These are phyloP conservation scores for Melanchra persicariae DNA, from an alignment of 2,888 invertebrate species.

Conservation along the genomic window DNA sequence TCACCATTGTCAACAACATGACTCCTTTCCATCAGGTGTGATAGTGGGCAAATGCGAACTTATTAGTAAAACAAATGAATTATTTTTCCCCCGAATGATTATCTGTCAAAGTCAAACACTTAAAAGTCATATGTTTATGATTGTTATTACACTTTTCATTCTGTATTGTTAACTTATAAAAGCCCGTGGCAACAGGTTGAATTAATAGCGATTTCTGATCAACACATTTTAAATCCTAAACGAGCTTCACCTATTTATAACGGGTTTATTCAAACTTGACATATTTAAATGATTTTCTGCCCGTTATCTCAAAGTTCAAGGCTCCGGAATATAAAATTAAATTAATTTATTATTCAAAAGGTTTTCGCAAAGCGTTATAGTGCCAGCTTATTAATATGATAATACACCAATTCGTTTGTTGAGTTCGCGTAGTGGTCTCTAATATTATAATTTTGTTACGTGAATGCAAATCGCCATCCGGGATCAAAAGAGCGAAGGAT, in stretches of 20 bases:
- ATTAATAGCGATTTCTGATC: background rate
- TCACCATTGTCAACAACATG: too few species aligned
- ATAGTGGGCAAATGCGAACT: too few species aligned
- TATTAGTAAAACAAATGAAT: too few species aligned
- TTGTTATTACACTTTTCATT: too few species aligned
- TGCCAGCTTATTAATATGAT: slow-evolving; percentile 11
- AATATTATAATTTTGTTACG: slow-evolving; percentile 29
- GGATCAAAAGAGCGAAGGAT: slow-evolving; percentile 61
- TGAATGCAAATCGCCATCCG: slow-evolving; percentile 62
- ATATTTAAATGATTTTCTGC: slow-evolving; percentile 7
- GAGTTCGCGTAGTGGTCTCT: background rate
- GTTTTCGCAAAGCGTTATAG: slow-evolving; percentile 10
- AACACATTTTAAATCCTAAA: background rate
- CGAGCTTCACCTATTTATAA: background rate
- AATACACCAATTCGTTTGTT: slow-evolving; percentile 27
- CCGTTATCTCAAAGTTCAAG: slow-evolving; percentile 34
- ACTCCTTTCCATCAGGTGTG: too few species aligned
- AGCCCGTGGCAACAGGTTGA: background rate
- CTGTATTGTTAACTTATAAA: too few species aligned
- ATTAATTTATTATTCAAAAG: slow-evolving; percentile 6
- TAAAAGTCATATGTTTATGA: too few species aligned
- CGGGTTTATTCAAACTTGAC: slow-evolving; percentile 13
- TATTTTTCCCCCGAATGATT: too few species aligned
- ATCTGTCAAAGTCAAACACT: too few species aligned
- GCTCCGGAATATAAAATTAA: slow-evolving; percentile 2